Evolutionary conservation across 2,888 invertebrate genomes (phyloP), one percentile per base, ranked within the genome.

Genomic region (Limnephilus rhombicus): DNA sequence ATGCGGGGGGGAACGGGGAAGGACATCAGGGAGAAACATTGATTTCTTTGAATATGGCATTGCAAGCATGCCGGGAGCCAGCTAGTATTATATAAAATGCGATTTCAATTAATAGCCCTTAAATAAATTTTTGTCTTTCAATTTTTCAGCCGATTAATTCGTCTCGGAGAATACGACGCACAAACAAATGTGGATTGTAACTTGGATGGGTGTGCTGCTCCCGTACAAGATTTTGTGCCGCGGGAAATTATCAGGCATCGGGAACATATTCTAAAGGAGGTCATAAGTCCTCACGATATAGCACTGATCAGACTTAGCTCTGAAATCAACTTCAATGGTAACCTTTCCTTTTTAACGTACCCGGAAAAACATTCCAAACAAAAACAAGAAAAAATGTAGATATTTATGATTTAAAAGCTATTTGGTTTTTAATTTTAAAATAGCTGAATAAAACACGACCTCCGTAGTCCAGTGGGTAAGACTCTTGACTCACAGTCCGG

Each of bases 281-380:
- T 68, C n/a, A 80, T 49, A 45, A 68, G 85, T 29, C 85, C 89
- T 31, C 94, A 95, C 91, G 95, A 95, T 82, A 94, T 95, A 29
- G 94, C 94, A 13, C 90, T 95, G 0, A 94, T 95, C 68, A 94
- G 94, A 91, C 93, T 95, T n/a, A 89, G 94, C 24, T 93, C 94
- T 41, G 91, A 94, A 4, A 94, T 94, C 3, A 80, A 90, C 45
- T 94, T 94, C 85, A 94, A 34, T 68, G 91, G 91, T 91, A 83
- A 83, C 18, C 3, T 18, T 31, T 83, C 29, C 7, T 34, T 34
- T 83, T 83, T 68, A 3, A 68, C 7, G 1, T 24, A 68, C 2
- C 7, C 53, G 7, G 7, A 68, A 68, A 15, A 49, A 53, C 12
- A 53, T 3, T 7, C 18, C 0, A 18, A 18, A 53, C 5, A 13